Percentiles rank a stretch among this genome's conserved stretches.
These are phyloP conservation scores for Henricia sp. DNA, from an alignment of 53 echinoderm and acorn worm species.

Conservation along the genomic window DNA sequence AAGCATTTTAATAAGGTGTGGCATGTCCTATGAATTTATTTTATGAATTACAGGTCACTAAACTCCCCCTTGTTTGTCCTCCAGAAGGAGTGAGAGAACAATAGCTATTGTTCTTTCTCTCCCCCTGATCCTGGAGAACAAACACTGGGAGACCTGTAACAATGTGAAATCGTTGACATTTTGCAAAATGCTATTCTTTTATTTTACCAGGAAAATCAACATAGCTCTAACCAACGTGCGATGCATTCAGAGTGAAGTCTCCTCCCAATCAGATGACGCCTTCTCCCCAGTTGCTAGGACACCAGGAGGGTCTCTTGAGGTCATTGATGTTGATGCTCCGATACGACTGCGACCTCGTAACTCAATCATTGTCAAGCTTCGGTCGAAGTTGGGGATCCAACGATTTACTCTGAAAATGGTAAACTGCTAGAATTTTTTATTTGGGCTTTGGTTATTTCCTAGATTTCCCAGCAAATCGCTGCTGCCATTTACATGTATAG, in stretches of 20 bases:
- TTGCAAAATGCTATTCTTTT: neutral
- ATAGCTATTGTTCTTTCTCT: too few species aligned
- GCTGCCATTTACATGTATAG: too few species aligned
- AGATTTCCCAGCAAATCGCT: too few species aligned
- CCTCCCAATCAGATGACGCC: slow-evolving; percentile 14
- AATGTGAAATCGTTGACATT: too few species aligned
- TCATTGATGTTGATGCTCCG: slow-evolving; percentile 58
- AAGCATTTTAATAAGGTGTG: too few species aligned
- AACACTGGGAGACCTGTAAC: too few species aligned
- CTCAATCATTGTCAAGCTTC: slow-evolving; percentile 78
- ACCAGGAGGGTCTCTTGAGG: slow-evolving; percentile 36
- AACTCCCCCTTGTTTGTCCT: too few species aligned
- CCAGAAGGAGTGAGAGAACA: too few species aligned
- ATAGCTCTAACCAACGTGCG: slow-evolving; percentile 34
- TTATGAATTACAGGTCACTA: too few species aligned
- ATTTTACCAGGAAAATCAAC: slow-evolving; percentile 25
- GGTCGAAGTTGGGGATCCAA: slow-evolving; percentile 63
- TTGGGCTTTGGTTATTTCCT: neutral
- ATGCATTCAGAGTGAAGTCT: slow-evolving; percentile 36
- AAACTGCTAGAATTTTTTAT: neutral
- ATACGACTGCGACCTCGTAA: slow-evolving; percentile 22
- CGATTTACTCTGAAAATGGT: slow-evolving; percentile 67
- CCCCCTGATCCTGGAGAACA: too few species aligned
- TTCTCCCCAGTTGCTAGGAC: slow-evolving; percentile 36
- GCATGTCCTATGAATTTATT: too few species aligned